Evolutionary conservation across 2,113 vertebrate species (phyloP).

Genomic region (human (Homo sapiens)): DNA sequence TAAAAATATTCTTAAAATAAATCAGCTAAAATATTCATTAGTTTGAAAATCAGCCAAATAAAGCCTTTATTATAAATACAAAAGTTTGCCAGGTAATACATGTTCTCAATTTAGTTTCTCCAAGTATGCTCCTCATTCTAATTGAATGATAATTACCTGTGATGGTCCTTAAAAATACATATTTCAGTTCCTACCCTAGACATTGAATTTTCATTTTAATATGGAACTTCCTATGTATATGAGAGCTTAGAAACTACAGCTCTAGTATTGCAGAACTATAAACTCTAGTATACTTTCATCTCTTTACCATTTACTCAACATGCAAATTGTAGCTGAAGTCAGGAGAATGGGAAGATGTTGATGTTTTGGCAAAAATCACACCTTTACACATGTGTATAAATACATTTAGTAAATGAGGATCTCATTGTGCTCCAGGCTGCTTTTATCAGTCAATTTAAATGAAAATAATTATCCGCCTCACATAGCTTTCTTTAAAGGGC

Average conservation of each 20-base stretch:
- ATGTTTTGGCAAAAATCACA: not conserved
- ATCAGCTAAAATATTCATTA: not conserved
- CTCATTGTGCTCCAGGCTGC: not conserved
- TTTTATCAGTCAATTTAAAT: not conserved
- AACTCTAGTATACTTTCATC: not conserved
- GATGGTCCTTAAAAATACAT: not conserved
- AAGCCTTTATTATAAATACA: not conserved
- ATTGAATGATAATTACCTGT: not conserved
- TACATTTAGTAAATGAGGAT: not conserved
- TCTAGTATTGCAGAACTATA: not conserved
- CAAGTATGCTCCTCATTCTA: not conserved
- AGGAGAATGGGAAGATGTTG: not conserved
- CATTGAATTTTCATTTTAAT: not conserved
- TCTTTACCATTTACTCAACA: not conserved
- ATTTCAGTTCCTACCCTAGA: not conserved
- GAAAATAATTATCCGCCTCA: not conserved
- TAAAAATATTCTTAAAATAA: conserved; percentile 22
- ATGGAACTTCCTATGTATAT: not conserved
- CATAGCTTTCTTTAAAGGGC: not conserved
- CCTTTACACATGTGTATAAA: not conserved
- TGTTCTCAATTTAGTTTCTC: not conserved
- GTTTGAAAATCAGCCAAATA: not conserved
- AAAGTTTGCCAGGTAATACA: not conserved
- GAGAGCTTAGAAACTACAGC: not conserved
- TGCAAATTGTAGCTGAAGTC: not conserved